phyloP scores from a whole-genome alignment of 2,113 vertebrate species.

The Osmerus mordax region DNA sequence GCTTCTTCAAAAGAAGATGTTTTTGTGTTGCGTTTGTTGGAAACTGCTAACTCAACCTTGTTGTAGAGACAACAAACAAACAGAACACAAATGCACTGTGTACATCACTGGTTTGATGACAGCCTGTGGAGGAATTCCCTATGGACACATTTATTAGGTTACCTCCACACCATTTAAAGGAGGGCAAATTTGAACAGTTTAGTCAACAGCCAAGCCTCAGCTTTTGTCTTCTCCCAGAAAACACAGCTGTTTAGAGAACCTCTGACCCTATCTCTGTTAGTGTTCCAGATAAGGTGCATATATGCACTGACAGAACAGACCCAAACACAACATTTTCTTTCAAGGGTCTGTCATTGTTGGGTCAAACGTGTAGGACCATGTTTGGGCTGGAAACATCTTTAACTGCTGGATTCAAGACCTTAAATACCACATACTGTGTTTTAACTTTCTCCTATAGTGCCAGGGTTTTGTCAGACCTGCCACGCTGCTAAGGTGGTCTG shows the following conservation, averaged over 20 bases:
- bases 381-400: slow-evolving; percentile 33
- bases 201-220: slow-evolving; percentile 31
- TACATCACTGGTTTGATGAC: not conserved
- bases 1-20: too few species aligned
- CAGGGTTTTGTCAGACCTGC: not conserved
- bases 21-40: not conserved
- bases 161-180: slow-evolving; percentile 12
- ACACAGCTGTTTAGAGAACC: slow-evolving; percentile 59
- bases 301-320: slow-evolving; percentile 18
- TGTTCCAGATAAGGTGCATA: slow-evolving; percentile 35
- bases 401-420: not conserved
- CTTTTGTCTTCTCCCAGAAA: slow-evolving; percentile 35
- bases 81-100: not conserved
- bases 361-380: slow-evolving; percentile 20
- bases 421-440: not conserved
- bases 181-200: slow-evolving; percentile 42
- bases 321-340: slow-evolving; percentile 51
- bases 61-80: not conserved
- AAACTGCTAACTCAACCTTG: not conserved
- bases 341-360: slow-evolving; percentile 33
- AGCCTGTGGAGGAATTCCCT: not conserved
- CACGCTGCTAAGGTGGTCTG: too few species aligned
- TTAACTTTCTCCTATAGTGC: slow-evolving; percentile 14
- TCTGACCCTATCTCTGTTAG: slow-evolving; percentile 46
- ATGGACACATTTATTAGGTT: not conserved